Evolutionary conservation across 2,113 vertebrate species (phyloP), one percentile per base, ranked within the genome.

Genomic region (Crotalus viridis): DNA sequence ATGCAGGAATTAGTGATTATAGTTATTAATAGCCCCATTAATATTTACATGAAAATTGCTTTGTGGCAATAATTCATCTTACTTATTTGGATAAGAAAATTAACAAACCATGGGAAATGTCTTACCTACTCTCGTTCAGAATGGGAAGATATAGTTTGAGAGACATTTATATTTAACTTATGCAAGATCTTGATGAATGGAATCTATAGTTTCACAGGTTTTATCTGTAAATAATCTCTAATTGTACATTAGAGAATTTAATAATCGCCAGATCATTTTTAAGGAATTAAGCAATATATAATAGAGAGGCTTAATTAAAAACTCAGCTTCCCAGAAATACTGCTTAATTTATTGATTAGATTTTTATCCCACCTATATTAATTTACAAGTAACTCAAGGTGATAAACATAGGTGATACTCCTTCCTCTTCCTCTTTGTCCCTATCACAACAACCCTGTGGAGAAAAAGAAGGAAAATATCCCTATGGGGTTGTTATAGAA

Each of bases 201-300:
- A 55, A 21, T 13, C 89, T 87, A 92, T 51, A 81, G 93, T 94
- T 94, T 0, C 19, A 3, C 10, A 54, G 88, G 91, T 89, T 22
- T 88, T 90, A 52, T 7, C 69, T 69, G 24, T 43, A 90, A 93
- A 57, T 8, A 88, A 91, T 91, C 90, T 93, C 93, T 81, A 81
- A 21, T 89, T 57, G 59, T 43, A 4, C 28, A 28, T 15, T 55
- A 22, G 87, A 55, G 90, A 0, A 0, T 0, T 33, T 46, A 92
- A 85, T 85, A 92, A 85, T 21, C 4, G 13, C 52, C 91, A 90
- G 87, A 19, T 90, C 8, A 90, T 13, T 12, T 90, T 52, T 69
- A 43, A 48, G 93, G 12, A 17, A 74, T 0, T 3, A 43, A 94
- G 28, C 4, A 48, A 85, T 87, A 28, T 88, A 86, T 87, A 89